Percentiles rank a stretch among this genome's conserved stretches.
Conservation (phyloP, 2,888 invertebrate genomes). For the Heliothis peltigera region DNA sequence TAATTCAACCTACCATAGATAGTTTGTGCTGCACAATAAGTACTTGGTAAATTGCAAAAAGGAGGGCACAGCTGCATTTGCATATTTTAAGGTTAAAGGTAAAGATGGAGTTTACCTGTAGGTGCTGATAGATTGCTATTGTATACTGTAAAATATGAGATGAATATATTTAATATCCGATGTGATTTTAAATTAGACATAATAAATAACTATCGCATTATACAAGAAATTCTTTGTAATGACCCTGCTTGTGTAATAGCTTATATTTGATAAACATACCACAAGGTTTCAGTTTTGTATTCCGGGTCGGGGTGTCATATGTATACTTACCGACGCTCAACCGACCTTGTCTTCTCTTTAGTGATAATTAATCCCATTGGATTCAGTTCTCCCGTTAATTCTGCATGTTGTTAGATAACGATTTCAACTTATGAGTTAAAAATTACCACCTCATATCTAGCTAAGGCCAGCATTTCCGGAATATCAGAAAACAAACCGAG, state of each 20-base stretch:
- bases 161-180: constrained; percentile 14
- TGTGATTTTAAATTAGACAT: constrained; percentile 31
- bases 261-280: constrained; percentile 62
- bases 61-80: constrained; percentile 57
- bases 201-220: constrained; percentile 46
- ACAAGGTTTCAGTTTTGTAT: constrained; percentile 61
- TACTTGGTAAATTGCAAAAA: constrained; percentile 55
- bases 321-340: constrained; percentile 39
- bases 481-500: not conserved
- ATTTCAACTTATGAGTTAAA: constrained; percentile 4
- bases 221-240: constrained; percentile 53
- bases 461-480: not conserved
- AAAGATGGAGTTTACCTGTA: constrained; percentile 59
- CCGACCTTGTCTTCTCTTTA: constrained; percentile 55
- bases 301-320: constrained; percentile 58
- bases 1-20: constrained; percentile 50
- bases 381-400: constrained; percentile 37
- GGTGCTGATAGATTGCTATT: constrained; percentile 30
- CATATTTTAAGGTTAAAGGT: constrained; percentile 63
- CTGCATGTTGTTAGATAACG: constrained; percentile 10
- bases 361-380: constrained; percentile 52
- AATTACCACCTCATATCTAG: not conserved
- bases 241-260: constrained; percentile 57
- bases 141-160: constrained; percentile 17
- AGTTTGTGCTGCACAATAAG: constrained; percentile 47